Conservation (phyloP, 2,797 vertebrate genomes). For the Myripristis murdjan region DNA sequence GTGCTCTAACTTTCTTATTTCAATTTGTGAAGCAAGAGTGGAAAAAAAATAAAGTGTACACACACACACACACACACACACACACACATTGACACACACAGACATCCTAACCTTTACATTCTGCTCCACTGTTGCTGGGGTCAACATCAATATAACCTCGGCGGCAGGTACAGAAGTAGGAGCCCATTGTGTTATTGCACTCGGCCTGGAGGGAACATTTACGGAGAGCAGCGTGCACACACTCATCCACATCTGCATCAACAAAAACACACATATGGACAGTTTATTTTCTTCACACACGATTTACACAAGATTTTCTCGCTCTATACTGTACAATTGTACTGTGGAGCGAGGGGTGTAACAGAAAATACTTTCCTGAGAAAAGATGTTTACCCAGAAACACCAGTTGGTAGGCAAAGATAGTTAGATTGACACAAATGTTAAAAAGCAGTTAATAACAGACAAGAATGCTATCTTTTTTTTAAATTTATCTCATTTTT, state of each 20-base stretch:
- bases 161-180: constrained; percentile 78
- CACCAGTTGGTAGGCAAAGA: too few relatives aligned
- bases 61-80: constrained; percentile 4
- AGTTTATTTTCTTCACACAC: neutral
- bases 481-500: too few relatives aligned
- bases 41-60: neutral
- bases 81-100: constrained; percentile 1
- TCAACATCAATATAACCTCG: constrained; percentile 67
- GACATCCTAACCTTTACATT: constrained; percentile 70
- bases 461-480: too few relatives aligned
- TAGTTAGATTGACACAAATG: neutral
- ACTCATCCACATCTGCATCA: constrained; percentile 83
- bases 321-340: neutral
- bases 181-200: constrained; percentile 81
- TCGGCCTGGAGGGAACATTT: constrained; percentile 69
- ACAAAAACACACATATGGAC: constrained; percentile 9
- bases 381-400: too few relatives aligned
- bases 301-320: neutral
- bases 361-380: too few relatives aligned
- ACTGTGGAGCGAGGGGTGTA: neutral
- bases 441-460: neutral
- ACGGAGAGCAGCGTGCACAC: constrained; percentile 64
- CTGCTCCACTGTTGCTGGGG: constrained; percentile 62
- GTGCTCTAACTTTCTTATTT: too few relatives aligned
- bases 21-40: too few relatives aligned